Conservation (phyloP, 2,888 invertebrate species). For the Lacanobia wlatinum region DNA sequence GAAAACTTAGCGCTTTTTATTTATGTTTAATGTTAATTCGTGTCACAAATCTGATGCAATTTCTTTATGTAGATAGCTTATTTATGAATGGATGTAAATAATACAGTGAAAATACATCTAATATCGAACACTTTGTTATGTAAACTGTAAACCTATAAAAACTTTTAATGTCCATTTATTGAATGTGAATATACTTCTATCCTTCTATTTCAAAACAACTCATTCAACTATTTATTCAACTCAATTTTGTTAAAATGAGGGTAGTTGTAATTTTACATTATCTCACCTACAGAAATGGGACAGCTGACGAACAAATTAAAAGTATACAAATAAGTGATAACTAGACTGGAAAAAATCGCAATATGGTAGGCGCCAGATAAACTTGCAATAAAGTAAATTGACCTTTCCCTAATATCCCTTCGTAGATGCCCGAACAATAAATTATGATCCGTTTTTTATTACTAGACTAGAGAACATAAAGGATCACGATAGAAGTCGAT, state of each 20-base stretch:
- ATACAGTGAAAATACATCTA: background rate
- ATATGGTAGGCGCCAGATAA: too few relatives aligned
- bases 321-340: background rate
- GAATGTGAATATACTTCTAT: constrained; percentile 1
- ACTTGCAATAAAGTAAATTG: too few relatives aligned
- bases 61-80: constrained; percentile 10
- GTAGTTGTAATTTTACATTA: background rate
- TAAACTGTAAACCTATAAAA: background rate
- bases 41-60: constrained; percentile 8
- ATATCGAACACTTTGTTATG: background rate
- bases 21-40: constrained; percentile 14
- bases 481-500: too few relatives aligned
- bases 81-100: constrained; percentile 1
- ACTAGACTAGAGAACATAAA: too few relatives aligned
- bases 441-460: too few relatives aligned
- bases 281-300: background rate
- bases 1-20: constrained; percentile 34
- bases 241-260: background rate
- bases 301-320: constrained; percentile 17
- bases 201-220: background rate
- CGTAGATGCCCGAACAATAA: too few relatives aligned
- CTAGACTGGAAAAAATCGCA: background rate
- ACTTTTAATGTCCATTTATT: background rate
- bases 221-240: too few relatives aligned
- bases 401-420: too few relatives aligned